phyloP scores from a whole-genome alignment of 2,113 vertebrate species.

The Indri indri region DNA sequence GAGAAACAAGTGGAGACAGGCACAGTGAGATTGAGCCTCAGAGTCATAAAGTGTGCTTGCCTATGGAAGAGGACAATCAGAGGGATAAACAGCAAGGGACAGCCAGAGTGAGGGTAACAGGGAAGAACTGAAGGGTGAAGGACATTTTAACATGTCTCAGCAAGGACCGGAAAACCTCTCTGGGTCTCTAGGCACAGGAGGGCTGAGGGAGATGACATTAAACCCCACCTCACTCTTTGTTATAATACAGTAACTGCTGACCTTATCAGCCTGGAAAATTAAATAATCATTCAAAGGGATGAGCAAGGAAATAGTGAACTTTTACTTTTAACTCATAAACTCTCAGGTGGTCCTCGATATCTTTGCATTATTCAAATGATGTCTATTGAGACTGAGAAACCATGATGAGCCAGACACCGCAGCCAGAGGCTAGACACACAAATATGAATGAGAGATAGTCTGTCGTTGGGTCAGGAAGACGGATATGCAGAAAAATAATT shows the following conservation, averaged over 20 bases:
- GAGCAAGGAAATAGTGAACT: slow-evolving; percentile 56
- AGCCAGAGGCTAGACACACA: neutral
- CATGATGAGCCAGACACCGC: neutral
- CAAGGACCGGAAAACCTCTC: neutral
- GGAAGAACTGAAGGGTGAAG: slow-evolving; percentile 19
- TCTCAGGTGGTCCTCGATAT: slow-evolving; percentile 29
- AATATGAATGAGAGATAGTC: neutral
- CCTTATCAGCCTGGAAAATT: slow-evolving; percentile 60
- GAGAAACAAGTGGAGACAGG: neutral
- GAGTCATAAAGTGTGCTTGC: neutral
- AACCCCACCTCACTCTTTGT: slow-evolving; percentile 36
- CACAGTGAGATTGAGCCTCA: neutral
- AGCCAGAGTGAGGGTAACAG: neutral
- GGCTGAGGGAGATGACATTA: slow-evolving; percentile 12
- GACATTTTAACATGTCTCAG: neutral
- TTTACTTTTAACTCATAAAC: slow-evolving; percentile 60
- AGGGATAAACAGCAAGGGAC: slow-evolving; percentile 25
- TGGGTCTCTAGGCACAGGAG: neutral
- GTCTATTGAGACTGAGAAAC: neutral
- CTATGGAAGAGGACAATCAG: neutral
- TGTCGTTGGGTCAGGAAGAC: neutral
- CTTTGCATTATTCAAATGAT: slow-evolving; percentile 1
- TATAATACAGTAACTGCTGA: slow-evolving; percentile 39
- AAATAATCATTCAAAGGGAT: slow-evolving; percentile 54
- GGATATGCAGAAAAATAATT: neutral